Evolutionary conservation across 2,797 vertebrate species (phyloP), one percentile per base, ranked within the genome.

Genomic region (Leucoraja ocellata): DNA sequence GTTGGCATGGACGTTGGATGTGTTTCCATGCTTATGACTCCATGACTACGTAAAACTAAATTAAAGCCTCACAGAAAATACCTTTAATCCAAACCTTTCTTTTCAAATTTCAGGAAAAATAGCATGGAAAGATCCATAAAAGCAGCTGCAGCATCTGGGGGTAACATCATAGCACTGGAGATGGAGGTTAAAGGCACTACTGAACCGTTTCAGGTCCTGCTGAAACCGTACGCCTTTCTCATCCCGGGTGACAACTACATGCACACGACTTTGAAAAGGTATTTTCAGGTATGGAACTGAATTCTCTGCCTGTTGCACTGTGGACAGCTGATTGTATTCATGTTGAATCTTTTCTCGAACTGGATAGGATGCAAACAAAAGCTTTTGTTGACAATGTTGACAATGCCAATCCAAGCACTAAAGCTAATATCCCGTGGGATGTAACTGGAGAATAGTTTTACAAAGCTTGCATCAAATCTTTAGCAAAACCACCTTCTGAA

Each of bases 171-270:
- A 6, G 96, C 94, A 58, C 94, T 99, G 96, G 98, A 98, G 94
- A 96, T 99, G 71, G 98, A 99, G 94, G 96, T 98, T 84, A 99
- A 98, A 95, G 98, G 99, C 76, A 95, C 96, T 0, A 95, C 97
- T 0, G 97, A 98, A 94, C 97, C 97, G 0, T 97, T 97, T 95
- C 94, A 96, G 83, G 93, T 99, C 77, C 96, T 98, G 61, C 94
- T 99, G 88, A 98, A 99, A 36, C 99, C 99, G 0, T 98, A 98
- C 0, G 97, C 97, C 83, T 93, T 99, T 86, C 94, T 98, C 21
- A 95, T 99, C 93, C 97, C 98, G 0, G 98, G 98, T 91, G 97
- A 98, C 94, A 96, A 95, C 94, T 98, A 97, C 73, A 96, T 98
- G 77, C 96, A 95, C 94, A 95, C 96, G 0, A 95, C 96, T 3